Evolutionary conservation across 92 coral and sea anemone species (phyloP).

Genomic region (Nematostella vectensis): DNA sequence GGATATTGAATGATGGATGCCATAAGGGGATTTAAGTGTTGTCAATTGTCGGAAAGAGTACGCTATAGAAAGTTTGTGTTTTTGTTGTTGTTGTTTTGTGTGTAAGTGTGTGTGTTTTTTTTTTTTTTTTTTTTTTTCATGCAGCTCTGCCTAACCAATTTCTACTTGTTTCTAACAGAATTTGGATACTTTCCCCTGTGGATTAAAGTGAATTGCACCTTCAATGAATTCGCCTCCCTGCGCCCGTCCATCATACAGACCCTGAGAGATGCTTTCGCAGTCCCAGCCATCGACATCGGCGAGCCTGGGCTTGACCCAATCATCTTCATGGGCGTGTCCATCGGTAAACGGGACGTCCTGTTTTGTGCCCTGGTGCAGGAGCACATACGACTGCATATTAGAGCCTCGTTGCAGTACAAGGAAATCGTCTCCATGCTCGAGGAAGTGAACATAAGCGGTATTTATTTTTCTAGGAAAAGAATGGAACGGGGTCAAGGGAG

Average conservation of each 20-base stretch:
- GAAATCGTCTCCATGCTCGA: conserved; percentile 35
- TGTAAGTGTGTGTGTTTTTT: no score
- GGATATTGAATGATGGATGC: no score
- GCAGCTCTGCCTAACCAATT: no score
- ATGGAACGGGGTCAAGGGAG: not conserved
- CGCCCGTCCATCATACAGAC: conserved; percentile 31
- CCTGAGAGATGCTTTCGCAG: conserved; percentile 42
- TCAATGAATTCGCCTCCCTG: conserved; percentile 45
- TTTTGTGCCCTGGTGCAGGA: conserved; percentile 51
- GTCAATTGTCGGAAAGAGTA: no score
- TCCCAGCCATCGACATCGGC: conserved; percentile 38
- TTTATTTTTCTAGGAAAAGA: conserved; percentile 55
- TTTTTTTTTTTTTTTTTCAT: no score
- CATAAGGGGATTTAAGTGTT: no score
- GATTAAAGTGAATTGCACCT: conserved; percentile 47
- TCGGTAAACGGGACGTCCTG: conserved; percentile 50
- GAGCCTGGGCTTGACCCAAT: conserved; percentile 44
- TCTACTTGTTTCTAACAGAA: conserved; percentile 25
- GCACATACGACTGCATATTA: conserved; percentile 36
- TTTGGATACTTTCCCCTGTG: conserved; percentile 77
- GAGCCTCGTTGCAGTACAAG: conserved; percentile 25
- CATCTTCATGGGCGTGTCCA: conserved; percentile 67
- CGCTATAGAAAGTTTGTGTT: no score
- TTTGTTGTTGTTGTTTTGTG: no score
- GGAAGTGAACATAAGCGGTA: conserved; percentile 36